Conservation (phyloP, 2,888 invertebrate species). For the Cotesia congregata region DNA sequence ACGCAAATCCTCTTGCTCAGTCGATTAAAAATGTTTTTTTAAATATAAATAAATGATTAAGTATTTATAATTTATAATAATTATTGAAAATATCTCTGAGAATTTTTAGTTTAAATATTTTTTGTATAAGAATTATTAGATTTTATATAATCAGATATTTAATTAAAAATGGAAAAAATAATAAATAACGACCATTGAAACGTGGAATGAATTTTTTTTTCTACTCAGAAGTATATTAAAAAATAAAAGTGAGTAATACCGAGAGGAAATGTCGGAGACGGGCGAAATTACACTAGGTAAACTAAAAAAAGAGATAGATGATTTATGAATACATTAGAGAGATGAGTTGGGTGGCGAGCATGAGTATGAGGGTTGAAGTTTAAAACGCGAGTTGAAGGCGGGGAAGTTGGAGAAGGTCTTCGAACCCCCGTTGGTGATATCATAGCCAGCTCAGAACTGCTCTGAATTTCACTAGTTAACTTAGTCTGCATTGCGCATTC, state of each 20-base stretch:
- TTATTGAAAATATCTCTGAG: background rate
- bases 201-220: background rate
- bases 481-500: slow-evolving; percentile 67
- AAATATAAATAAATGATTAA: background rate
- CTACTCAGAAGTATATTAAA: background rate
- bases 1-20: too few relatives aligned
- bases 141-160: background rate
- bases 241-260: background rate
- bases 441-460: slow-evolving; percentile 30
- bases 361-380: slow-evolving; percentile 16
- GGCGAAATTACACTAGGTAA: background rate
- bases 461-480: slow-evolving; percentile 50
- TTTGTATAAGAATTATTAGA: background rate
- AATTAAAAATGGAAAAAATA: background rate
- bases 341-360: slow-evolving; percentile 3
- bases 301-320: background rate
- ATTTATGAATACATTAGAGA: slow-evolving; percentile 10
- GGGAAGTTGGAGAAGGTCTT: slow-evolving; percentile 54
- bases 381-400: slow-evolving; percentile 29
- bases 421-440: slow-evolving; percentile 55
- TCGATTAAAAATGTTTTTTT: background rate
- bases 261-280: slow-evolving; percentile 4
- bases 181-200: background rate
- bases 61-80: background rate
- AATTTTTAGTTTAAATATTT: background rate